Percentiles rank a stretch among this genome's conserved stretches.
Conservation (phyloP, 2,888 invertebrate species). For the Pandemis corylana region DNA sequence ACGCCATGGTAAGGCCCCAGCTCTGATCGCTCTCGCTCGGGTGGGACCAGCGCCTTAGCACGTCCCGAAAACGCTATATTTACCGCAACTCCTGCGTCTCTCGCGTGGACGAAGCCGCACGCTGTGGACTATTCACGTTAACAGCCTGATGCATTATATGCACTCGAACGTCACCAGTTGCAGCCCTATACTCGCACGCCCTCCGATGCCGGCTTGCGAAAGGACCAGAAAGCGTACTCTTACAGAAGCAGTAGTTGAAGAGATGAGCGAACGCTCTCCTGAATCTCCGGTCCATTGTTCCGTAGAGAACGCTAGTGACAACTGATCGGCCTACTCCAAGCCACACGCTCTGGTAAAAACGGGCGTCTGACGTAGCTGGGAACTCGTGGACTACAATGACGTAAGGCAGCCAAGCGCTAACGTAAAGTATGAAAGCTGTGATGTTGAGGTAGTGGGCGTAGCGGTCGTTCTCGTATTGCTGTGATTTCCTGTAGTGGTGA, state of each 20-base stretch:
- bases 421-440: constrained; percentile 86
- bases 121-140: constrained; percentile 74
- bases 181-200: constrained; percentile 61
- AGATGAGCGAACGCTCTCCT: constrained; percentile 89
- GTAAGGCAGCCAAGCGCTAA: constrained; percentile 89
- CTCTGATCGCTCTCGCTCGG: too few relatives aligned
- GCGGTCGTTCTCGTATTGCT: constrained; percentile 86
- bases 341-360: constrained; percentile 89
- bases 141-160: constrained; percentile 86
- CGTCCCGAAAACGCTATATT: not conserved
- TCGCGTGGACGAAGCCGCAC: constrained; percentile 51
- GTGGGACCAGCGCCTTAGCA: too few relatives aligned
- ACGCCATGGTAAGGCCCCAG: too few relatives aligned
- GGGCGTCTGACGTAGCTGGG: constrained; percentile 74
- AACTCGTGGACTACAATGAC: constrained; percentile 84
- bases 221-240: constrained; percentile 86
- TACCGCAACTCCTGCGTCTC: constrained; percentile 56
- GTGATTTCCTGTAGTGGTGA: constrained; percentile 85
- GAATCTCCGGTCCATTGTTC: constrained; percentile 88
- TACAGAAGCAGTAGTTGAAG: constrained; percentile 93
- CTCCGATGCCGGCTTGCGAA: constrained; percentile 86
- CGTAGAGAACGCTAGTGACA: constrained; percentile 86
- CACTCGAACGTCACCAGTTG: constrained; percentile 87
- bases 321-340: constrained; percentile 88
- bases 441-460: constrained; percentile 87